Evolutionary conservation across 2,113 vertebrate genomes (phyloP), one percentile per base, ranked within the genome.

Genomic region (human (Homo sapiens)): DNA sequence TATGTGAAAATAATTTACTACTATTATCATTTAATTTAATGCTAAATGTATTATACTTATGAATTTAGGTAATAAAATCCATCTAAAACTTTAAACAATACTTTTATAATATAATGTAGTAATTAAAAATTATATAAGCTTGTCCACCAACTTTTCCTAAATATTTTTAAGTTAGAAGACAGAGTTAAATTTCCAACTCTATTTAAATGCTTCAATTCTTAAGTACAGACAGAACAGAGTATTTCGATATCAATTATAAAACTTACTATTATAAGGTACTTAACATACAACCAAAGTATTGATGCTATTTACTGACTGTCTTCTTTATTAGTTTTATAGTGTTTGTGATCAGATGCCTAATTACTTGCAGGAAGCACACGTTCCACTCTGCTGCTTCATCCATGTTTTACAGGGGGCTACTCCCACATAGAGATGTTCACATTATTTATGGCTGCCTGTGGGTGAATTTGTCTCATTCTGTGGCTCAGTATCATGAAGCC

Each of bases 101-200:
- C 12, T 52, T 86, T 5, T 55, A 18, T 35, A 43, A 89, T 20
- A 87, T 73, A 79, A 64, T 57, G 55, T 43, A 78, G 2, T 55
- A 6, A 81, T 76, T 76, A 48, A 45, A 75, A 80, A 95, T 61
- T 45, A 64, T 2, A 48, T 20, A 89, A 66, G 5, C 5, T 68
- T 86, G 10, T 7, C 25, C 13, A 61, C 7, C 18, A 94, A 50
- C 43, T 94, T 61, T 73, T 48, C 27, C 64, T 43, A 78, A 68
- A 76, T 50, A 83, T 61, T 78, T 70, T 87, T 79, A 78, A 78
- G 89, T 70, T 80, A 90, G 45, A 92, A 93, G 81, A 35, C 40
- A 78, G 6, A n/a, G 30, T 72, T 32, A 76, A 64, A 35, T 8
- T 57, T 86, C 61, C 7, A 70, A 40, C 40, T 38, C 94, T 23